Base-by-base conservation (phyloP, 2,888 invertebrate species). In the Nephrotoma appendiculata region DNA sequence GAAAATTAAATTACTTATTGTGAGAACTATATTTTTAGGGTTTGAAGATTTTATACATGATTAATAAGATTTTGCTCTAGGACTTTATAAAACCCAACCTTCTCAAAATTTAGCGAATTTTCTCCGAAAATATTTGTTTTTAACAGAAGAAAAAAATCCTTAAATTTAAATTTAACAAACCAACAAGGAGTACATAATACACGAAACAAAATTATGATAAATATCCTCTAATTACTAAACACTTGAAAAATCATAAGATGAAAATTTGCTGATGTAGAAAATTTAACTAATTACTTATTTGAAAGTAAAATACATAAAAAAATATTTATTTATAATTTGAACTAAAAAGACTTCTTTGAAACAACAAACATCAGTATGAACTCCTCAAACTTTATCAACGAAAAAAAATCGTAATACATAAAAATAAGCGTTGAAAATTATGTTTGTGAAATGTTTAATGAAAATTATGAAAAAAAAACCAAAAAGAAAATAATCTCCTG, bases 221-320 rank as follows among this genome's bases (percentile, higher is more conserved):
- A n/a, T 42, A 42, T 43, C 43, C 84, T 45, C 85, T 85, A 85
- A 85, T 85, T 85, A 85, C 85, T 85, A 45, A 85, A 85, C 85
- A 85, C 85, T 85, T 44, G 85, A 85, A 85, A 85, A 85, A 85
- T 85, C 85, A 85, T 85, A 85, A 85, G 44, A 85, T 42, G 42
- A 84, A 84, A 84, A 84, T 84, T 44, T 85, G 45, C 85, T 85
- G 85, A 85, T 85, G 85, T 45, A 85, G 85, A 85, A 85, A 84
- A 84, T 43, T 84, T 43, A 84, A 84, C 84, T 84, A 84, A 84
- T 84, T 84, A 84, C 84, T 84, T 84, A 42, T 84, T 84, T 84
- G 84, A 84, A 84, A 84, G 71, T 84, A 42, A 84, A 42, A 83
- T 5, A 41, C 7, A 83, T 12, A 83, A 41, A 41, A 42, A 83